phyloP scores from a whole-genome alignment of 2,797 vertebrate species.

The Eospalax fontanierii region DNA sequence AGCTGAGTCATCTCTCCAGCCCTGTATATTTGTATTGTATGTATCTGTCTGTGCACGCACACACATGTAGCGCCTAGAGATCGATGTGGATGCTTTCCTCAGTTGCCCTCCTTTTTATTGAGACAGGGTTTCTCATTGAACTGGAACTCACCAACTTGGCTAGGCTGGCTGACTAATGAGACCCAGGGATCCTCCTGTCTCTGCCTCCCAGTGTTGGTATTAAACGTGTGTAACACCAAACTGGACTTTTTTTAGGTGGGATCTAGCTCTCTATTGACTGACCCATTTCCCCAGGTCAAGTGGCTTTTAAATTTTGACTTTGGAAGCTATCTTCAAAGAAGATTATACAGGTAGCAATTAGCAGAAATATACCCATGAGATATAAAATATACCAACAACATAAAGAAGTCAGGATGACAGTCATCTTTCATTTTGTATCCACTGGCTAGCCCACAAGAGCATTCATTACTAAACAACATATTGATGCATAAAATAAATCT shows the following conservation, averaged over 20 bases:
- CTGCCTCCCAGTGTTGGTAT: neutral
- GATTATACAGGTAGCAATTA: neutral
- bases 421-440: slow-evolving; percentile 25
- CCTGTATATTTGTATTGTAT: too few relatives aligned
- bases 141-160: neutral
- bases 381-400: too few relatives aligned
- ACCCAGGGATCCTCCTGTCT: neutral
- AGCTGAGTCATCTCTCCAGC: too few relatives aligned
- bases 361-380: neutral
- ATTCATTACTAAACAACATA: slow-evolving; percentile 40
- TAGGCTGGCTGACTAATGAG: neutral
- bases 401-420: neutral
- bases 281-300: neutral
- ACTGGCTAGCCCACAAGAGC: neutral
- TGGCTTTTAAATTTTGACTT: neutral
- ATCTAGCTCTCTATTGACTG: neutral
- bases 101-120: neutral
- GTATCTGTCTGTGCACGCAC: too few relatives aligned
- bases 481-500: neutral
- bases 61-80: neutral
- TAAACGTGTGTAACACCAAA: neutral
- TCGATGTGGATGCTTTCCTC: neutral
- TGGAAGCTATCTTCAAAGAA: neutral
- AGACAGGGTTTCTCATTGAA: neutral
- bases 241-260: neutral